Base-by-base conservation (phyloP, 1,140 invertebrate species). In the Drosophila parvula region DNA sequence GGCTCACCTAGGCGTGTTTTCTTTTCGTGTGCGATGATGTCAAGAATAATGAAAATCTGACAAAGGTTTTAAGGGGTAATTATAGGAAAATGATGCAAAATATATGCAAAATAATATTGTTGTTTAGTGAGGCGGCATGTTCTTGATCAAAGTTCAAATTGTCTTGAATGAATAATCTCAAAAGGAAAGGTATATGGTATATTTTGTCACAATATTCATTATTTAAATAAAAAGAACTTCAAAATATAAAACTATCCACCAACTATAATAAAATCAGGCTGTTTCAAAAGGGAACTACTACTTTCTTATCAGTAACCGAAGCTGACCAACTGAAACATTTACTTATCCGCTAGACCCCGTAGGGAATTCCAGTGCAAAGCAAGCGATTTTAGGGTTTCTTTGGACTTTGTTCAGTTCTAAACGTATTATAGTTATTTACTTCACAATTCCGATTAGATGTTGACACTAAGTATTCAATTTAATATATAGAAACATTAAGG, bases 11-110 rank as follows among this genome's bases (percentile, higher is more conserved):
- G n/a, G 7, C 32, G 41, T 47, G 47, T 41, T 41, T 38, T 22
- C 28, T 41, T 71, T 32, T 45, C 28, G n/a, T 22, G 10, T 50
- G 30, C 30, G 65, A 48, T 71, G 51, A 71, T 59, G 43, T 32
- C 34, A 36, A 18, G 18, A 50, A 30, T n/a, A 41, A 65, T 62
- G 10, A 43, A 27, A 18, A 30, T n/a, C 30, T 62, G 57, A 27
- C 57, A 44, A 43, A 16, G 40, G 40, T 61, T 64, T 61, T 4
- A 34, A 27, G 28, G 40, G 56, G 56, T 64, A 64, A 61, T 64
- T 67, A 51, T 34, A 51, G 44, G n/a, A 14, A 51, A 51, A n/a
- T 41, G 7, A 64, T 62, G 62, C 18, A 28, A 18, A 43, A 14
- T 36, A 22, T 38, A 38, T 43, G n/a, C 22, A 14, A 11, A 32